Base-by-base conservation (phyloP, 2,113 vertebrate genomes). In the Pipa parva region DNA sequence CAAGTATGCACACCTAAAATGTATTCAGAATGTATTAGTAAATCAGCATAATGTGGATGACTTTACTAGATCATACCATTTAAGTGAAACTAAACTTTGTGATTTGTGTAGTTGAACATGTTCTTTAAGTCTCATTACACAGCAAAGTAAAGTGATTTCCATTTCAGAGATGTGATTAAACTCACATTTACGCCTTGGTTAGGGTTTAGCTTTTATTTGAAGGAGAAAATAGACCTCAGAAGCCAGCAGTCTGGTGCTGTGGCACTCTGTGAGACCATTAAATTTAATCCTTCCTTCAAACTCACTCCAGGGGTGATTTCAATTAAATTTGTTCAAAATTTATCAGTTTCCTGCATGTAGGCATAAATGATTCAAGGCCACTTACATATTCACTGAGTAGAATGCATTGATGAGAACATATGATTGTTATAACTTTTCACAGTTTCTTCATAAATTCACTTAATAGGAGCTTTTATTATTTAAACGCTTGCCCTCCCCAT, bases 321-420 rank as follows among this genome's bases (percentile, higher is more conserved):
- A 89, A 89, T 89, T 88, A 88, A 85, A 82, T 83, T 73, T 85
- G 75, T 80, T 87, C 80, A 83, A 85, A 87, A 82, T 87, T 76
- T 84, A 83, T 86, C 85, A 78, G 78, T 85, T 85, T 85, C 78
- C 81, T 77, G 74, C 79, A 76, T 78, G 83, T 80, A 76, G 75
- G 71, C 77, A 87, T 89, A 85, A 87, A 89, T 86, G 81, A 88
- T 87, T 89, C 80, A 89, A 73, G 74, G 45, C 73, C 73, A 78
- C 79, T 83, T 80, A 72, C 7, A 48, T 71, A 73, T 76, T 77
- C 83, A 71, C 74, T 21, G 61, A 84, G 73, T 50, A 72, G 75
- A 80, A 74, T 69, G 29, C 71, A 73, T 63, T 61, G 77, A 71
- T 81, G 72, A 73, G 55, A 63, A 68, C 33, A 51, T 72, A 57